Base-by-base conservation (phyloP, 2,888 invertebrate species). In the Mythimna loreyi region DNA sequence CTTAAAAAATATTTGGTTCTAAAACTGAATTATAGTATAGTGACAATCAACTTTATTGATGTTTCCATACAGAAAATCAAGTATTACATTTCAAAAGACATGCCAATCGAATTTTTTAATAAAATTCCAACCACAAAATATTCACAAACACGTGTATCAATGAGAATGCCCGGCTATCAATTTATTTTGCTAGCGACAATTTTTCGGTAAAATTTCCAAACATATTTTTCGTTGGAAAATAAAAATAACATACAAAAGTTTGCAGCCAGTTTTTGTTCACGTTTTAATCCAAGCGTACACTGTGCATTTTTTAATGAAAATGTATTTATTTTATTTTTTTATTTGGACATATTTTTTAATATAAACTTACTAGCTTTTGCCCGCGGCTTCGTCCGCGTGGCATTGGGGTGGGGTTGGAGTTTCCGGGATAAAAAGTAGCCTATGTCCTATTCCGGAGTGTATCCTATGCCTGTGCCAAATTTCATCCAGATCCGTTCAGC, bases 211-310 rank as follows among this genome's bases (percentile, higher is more conserved):
- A 71, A 72, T 66, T 40, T 63, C 13, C n/a, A n/a, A 56, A 67
- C 8, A 65, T 40, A 61, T 71, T 75, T 70, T 64, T 43, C 47
- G 23, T 23, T 56, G 11, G 7, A 55, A 69, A 69, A 67, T 25
- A 47, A 25, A 73, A 56, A 67, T 21, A 19, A 52, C 13, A 23
- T 50, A 1, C 8, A 33, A 59, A 60, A 60, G 16, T 66, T 47
- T 21, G 21, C 40, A 9, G 2, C 5, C 11, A 61, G 16, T 56
- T 57, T 70, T 63, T 56, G 49, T 58, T 33, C 23, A 45, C 30
- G 16, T 62, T 67, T 52, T 52, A 9, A 75, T 52, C 28, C 28
- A n/a, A 21, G 47, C 25, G 33, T n/a, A 53, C 70, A 70, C 47
- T 33, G 33, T 66, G 45, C 58, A 58, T 61, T 62, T 1, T 63